phyloP scores from a whole-genome alignment of 2,888 invertebrate species.

The Ormyrus thymus region DNA sequence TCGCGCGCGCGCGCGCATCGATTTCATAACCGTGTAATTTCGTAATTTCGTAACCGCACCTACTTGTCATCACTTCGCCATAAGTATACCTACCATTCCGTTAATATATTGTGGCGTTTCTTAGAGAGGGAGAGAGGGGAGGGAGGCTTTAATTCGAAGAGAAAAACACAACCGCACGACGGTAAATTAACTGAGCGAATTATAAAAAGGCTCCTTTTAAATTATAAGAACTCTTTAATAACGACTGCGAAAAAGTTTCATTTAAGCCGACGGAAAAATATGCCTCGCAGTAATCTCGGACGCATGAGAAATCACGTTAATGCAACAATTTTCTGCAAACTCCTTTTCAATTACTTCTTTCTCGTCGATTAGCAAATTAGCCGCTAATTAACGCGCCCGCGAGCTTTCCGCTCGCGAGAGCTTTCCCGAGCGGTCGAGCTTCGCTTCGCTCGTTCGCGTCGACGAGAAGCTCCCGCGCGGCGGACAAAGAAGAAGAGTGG shows the following conservation, averaged over 20 bases:
- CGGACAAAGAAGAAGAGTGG: conserved; percentile 39
- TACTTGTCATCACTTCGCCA: conserved; percentile 52
- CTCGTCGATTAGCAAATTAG: background rate
- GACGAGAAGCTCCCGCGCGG: background rate
- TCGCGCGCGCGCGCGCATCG: conserved; percentile 41
- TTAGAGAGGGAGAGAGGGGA: conserved; percentile 1
- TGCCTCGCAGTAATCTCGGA: background rate
- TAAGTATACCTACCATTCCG: conserved; percentile 52
- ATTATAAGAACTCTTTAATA: conserved; percentile 37
- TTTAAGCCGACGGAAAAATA: conserved; percentile 6
- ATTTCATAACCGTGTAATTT: conserved; percentile 56
- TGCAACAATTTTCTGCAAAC: background rate
- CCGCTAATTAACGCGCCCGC: no score
- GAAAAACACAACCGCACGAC: conserved; percentile 37
- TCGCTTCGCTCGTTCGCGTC: background rate
- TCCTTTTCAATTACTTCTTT: conserved; percentile 13
- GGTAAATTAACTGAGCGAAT: conserved; percentile 41
- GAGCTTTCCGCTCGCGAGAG: no score
- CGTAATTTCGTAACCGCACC: conserved; percentile 55
- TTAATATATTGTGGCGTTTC: conserved; percentile 51
- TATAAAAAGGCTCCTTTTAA: conserved; percentile 42
- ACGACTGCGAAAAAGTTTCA: conserved; percentile 35
- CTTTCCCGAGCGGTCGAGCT: background rate
- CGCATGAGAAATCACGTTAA: conserved; percentile 15
- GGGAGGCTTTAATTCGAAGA: conserved; percentile 8